Conservation (phyloP, 35 echinoderm and acorn worm species). For the Lytechinus pictus region DNA sequence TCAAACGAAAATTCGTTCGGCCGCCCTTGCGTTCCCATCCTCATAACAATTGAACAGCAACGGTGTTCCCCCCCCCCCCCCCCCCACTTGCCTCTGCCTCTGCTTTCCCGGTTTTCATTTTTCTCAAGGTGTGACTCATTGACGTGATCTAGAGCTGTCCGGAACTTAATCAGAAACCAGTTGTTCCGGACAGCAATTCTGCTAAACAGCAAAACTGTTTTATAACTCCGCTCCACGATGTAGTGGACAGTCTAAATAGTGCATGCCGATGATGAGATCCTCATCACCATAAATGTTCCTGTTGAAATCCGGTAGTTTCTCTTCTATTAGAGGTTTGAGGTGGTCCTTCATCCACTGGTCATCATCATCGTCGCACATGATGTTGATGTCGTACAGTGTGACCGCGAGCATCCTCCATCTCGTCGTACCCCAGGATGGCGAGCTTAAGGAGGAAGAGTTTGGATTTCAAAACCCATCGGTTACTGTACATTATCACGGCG, state of each 20-base stretch:
- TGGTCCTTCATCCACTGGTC: not conserved
- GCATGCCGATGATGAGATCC: conserved; percentile 5
- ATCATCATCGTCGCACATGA: conserved; percentile 21
- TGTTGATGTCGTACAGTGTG: not conserved
- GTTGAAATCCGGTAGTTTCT: not conserved
- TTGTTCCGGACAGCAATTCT: not conserved
- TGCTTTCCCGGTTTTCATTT: no score
- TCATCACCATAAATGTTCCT: not conserved
- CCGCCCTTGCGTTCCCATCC: no score
- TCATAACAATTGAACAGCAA: no score
- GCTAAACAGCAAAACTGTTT: not conserved
- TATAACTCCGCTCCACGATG: not conserved
- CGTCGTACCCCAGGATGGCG: not conserved
- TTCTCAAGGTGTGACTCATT: not conserved
- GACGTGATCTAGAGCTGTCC: not conserved
- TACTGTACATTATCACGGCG: not conserved
- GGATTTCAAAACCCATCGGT: not conserved
- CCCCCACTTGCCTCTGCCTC: no score
- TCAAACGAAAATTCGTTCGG: no score
- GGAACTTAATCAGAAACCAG: not conserved
- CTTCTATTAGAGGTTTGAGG: conserved; percentile 11
- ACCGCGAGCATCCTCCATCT: not conserved
- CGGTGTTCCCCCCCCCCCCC: no score
- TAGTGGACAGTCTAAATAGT: not conserved
- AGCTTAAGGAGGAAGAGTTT: not conserved